Conservation (phyloP, 2,797 vertebrate genomes). For the Antrozous pallidus region DNA sequence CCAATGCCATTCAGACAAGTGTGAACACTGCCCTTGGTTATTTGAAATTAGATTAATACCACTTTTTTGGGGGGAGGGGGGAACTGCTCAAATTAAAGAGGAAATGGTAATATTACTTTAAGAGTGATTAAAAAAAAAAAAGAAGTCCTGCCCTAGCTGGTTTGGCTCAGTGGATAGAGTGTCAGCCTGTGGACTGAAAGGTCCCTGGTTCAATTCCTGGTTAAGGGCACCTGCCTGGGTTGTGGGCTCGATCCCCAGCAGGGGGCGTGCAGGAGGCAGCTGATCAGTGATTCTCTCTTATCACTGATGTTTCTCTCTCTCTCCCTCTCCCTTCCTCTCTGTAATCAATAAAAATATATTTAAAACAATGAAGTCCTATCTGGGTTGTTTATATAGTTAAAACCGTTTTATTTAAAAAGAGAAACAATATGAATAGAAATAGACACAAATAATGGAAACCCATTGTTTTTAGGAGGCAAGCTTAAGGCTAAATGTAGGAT, state of each 20-base stretch:
- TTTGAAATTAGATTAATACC: neutral
- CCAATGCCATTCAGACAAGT: neutral
- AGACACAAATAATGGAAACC: neutral
- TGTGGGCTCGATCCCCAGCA: no score
- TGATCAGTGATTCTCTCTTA: no score
- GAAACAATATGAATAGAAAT: neutral
- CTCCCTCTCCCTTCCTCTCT: no score
- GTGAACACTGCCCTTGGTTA: neutral
- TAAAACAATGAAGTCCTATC: neutral
- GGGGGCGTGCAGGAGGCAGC: no score
- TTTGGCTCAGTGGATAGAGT: no score
- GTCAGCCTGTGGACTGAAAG: no score
- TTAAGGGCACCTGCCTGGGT: no score
- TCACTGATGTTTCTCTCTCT: no score
- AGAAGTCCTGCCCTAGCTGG: no score
- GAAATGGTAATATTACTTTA: constrained; percentile 26
- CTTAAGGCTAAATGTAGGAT: neutral
- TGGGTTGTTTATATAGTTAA: neutral
- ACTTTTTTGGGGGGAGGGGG: neutral
- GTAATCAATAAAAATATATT: neutral
- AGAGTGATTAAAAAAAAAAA: neutral
- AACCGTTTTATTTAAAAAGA: constrained; percentile 31
- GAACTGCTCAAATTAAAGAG: constrained; percentile 15
- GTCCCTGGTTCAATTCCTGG: no score
- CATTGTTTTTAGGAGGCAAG: neutral